Base-by-base conservation (phyloP, 1,140 invertebrate genomes). In the Heliconius hewitsoni region DNA sequence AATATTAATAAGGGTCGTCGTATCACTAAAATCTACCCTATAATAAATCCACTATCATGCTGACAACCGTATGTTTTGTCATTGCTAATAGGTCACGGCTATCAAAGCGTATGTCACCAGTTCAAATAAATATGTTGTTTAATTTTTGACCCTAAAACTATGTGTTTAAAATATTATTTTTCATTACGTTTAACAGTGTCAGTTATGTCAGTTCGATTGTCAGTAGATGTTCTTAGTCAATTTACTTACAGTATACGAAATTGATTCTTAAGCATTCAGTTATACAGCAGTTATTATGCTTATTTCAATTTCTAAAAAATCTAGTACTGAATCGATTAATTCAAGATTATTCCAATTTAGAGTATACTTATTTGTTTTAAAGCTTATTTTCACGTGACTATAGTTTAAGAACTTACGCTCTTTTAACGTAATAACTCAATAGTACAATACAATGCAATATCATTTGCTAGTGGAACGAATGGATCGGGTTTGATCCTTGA, bases 11-110 rank as follows among this genome's bases (percentile, higher is more conserved):
- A 84, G 82, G 66, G 52, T 52, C 18, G 50, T 34, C 13, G 57
- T 70, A 79, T 70, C 73, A 77, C 80, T 84, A 83, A 52, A 79
- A 82, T 78, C 79, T 74, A 75, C 74, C 80, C 82, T 80, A 74
- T 79, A 88, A 92, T 92, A 92, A 91, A 91, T 92, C 89, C 85
- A 77, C 77, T 83, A 91, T 91, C 91, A 91, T 83, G 87, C 82
- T 92, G 91, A 92, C 91, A 92, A 90, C 90, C 91, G 88, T 91
- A 88, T 87, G 89, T 89, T 92, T 90, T 90, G 90, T 91, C 90
- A 91, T 78, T 91, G 86, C 84, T 91, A 91, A 92, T 91, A 91
- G 88, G 88, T 88, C 82, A 88, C 88, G 89, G 88, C 79, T 89
- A 86, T 91, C 86, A 88, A 90, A 90, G 84, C 87, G 85, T 89